Evolutionary conservation across 2,113 vertebrate genomes (phyloP), one percentile per base, ranked within the genome.

Genomic region (Lamprotornis superbus): DNA sequence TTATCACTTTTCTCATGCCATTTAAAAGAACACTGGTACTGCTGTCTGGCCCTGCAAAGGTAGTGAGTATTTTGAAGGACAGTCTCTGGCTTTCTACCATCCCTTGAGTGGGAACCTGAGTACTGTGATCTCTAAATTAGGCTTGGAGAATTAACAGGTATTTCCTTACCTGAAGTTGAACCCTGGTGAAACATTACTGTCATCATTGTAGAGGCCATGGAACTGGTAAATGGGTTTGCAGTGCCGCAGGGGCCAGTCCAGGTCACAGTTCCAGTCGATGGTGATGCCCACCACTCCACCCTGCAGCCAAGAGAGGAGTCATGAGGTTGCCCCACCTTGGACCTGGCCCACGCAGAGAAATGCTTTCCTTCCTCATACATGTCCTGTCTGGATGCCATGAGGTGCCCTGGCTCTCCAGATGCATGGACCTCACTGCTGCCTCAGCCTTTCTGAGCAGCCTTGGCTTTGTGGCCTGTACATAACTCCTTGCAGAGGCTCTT

Each of bases 151-250:
- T 33, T 40, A 76, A 37, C 28, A 71, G 50, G 27, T 24, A 6
- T 60, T 14, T 81, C 40, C 90, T 61, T 85, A 99, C 99, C 99
- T 99, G 97, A 99, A 99, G 91, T 99, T 99, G 97, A 99, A 99
- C 50, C 99, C 99, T 0, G 98, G 96, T 30, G 99, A 99, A 25
- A 99, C 95, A 0, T 97, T 98, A 3, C 82, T 94, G 11, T 98
- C 97, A 15, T 98, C 98, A 9, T 98, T 98, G 17, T 99, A 99
- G 15, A 99, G 98, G 31, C 99, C 98, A 0, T 99, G 98, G 93
- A 99, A 99, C 76, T 94, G 78, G 56, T 99, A 99, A 60, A 96
- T 14, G 9, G 99, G 99, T 78, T 97, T 98, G 93, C 99, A 99
- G 84, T 99, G 76, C 25, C 63, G 97, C 9, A 98, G 22, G 0